Evolutionary conservation across 2,797 vertebrate genomes (phyloP).

Genomic region (Pelodytes ibericus): DNA sequence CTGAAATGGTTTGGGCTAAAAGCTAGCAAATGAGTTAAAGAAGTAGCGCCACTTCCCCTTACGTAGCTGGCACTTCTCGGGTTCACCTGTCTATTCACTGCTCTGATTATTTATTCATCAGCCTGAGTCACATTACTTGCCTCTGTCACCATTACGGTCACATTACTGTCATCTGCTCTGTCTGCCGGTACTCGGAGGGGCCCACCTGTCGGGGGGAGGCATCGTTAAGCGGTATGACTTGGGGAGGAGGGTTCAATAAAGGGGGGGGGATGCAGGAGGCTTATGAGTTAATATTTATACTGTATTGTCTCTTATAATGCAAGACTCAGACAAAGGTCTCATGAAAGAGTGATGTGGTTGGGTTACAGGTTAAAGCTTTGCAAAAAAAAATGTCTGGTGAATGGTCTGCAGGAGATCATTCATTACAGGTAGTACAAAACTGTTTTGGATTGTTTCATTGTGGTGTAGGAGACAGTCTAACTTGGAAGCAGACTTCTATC

Average conservation of each 20-base stretch:
- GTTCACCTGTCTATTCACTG: constrained; percentile 28
- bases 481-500: too few relatives aligned
- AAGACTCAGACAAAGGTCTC: neutral
- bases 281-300: constrained; percentile 12
- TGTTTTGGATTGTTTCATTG: too few relatives aligned
- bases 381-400: too few relatives aligned
- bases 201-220: constrained; percentile 35
- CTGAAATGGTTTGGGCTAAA: too few relatives aligned
- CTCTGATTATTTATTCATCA: constrained; percentile 48
- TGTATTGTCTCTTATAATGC: constrained; percentile 17
- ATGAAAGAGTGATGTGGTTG: too few relatives aligned
- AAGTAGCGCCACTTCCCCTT: constrained; percentile 7
- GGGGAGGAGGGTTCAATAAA: constrained; percentile 4
- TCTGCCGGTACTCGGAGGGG: constrained; percentile 43
- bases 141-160: constrained; percentile 50
- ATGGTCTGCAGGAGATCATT: too few relatives aligned
- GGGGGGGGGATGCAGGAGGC: neutral
- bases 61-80: constrained; percentile 27
- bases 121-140: constrained; percentile 41
- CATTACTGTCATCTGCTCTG: constrained; percentile 41
- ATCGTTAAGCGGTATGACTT: constrained; percentile 44
- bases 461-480: too few relatives aligned
- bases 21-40: constrained; percentile 20
- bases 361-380: too few relatives aligned
- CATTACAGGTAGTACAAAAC: too few relatives aligned